A percentile compares a stretch with the other conserved stretches of the same genome.
Evolutionary conservation across 2,888 invertebrate genomes (phyloP).

Genomic region (Aplocera efformata): DNA sequence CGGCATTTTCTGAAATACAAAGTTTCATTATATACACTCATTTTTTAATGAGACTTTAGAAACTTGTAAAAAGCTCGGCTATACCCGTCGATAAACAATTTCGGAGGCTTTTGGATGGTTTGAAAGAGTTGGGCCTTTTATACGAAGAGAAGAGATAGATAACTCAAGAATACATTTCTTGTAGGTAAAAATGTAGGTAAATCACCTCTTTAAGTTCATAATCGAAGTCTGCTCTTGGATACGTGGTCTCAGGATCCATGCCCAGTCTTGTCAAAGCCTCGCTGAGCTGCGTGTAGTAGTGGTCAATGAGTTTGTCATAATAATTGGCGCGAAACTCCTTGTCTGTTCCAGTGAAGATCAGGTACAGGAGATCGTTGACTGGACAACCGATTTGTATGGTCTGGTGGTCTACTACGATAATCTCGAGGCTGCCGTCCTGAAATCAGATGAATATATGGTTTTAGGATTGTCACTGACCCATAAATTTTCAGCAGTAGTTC

Average conservation of each 20-base stretch:
- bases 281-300: constrained; percentile 37
- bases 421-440: constrained; percentile 41
- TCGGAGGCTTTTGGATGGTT: too few species aligned
- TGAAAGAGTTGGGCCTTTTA: too few species aligned
- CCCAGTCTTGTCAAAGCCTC: constrained; percentile 36
- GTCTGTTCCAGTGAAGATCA: constrained; percentile 55
- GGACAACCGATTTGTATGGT: constrained; percentile 48
- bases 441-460: constrained; percentile 19
- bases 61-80: too few species aligned
- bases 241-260: constrained; percentile 35
- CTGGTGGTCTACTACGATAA: constrained; percentile 56
- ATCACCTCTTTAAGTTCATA: constrained; percentile 45
- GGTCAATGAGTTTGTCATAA: constrained; percentile 30
- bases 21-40: neutral
- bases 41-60: too few species aligned
- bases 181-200: too few species aligned
- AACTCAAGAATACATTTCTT: too few species aligned
- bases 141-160: too few species aligned
- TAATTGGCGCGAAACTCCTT: constrained; percentile 43
- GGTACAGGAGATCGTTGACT: constrained; percentile 52
- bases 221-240: constrained; percentile 44
- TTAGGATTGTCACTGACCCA: constrained; percentile 22
- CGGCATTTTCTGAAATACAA: neutral
- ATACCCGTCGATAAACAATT: too few species aligned
- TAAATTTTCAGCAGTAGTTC: constrained; percentile 44